These are phyloP conservation scores for Phacellophora camtschatica DNA, from an alignment of 30 jellyfish, hydroid and myxozoan species.

Conservation along the genomic window DNA sequence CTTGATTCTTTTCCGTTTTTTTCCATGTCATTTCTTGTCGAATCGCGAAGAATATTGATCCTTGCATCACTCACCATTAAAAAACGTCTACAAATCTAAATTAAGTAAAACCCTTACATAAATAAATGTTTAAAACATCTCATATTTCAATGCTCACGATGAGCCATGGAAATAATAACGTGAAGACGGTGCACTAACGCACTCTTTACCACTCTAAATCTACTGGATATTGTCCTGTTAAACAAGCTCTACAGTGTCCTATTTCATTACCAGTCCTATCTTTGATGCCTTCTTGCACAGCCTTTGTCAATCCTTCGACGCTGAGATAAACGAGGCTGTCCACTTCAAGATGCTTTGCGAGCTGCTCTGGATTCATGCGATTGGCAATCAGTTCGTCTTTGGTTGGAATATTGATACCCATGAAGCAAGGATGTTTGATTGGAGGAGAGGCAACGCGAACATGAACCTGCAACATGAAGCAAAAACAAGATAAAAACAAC, in stretches of 20 bases:
- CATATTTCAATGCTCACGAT: no score
- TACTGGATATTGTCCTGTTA: conserved; percentile 87
- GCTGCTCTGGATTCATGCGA: conserved; percentile 51
- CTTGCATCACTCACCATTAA: no score
- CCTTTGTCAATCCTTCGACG: conserved; percentile 70
- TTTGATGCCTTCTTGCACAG: conserved; percentile 57
- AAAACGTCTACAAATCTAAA: no score
- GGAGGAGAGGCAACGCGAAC: conserved; percentile 93
- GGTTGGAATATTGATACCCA: conserved; percentile 93
- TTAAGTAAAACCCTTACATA: no score
- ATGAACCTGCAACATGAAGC: conserved; percentile 54
- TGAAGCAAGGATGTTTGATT: conserved; percentile 86
- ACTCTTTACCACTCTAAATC: conserved; percentile 71
- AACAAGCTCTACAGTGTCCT: conserved; percentile 90
- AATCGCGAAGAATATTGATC: no score
- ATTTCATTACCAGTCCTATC: not conserved
- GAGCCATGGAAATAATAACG: no score
- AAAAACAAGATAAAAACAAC: no score
- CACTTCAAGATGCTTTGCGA: conserved; percentile 83
- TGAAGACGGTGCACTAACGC: not conserved
- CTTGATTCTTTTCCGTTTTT: no score
- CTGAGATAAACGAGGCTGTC: conserved; percentile 80
- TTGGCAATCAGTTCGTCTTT: conserved; percentile 80
- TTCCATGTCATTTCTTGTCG: no score
- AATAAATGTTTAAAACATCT: no score